Percentiles rank a stretch among this genome's conserved stretches.
Evolutionary conservation across 2,113 vertebrate genomes (phyloP).

Genomic region (Gymnobelideus leadbeateri): DNA sequence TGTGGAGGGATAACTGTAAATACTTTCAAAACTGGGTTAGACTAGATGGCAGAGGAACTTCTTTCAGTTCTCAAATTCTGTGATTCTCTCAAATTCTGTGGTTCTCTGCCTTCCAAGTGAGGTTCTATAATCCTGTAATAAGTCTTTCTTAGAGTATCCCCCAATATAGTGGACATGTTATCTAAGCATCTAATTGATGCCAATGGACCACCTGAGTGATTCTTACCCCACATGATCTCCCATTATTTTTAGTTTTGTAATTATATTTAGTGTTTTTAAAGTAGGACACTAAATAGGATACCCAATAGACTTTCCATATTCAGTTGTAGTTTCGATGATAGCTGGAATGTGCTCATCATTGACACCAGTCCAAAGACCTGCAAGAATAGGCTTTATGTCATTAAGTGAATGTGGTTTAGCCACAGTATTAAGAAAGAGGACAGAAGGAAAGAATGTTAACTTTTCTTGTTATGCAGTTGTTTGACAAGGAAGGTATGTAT

Average conservation of each 20-base stretch:
- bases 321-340: constrained; percentile 21
- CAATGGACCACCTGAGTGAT: neutral
- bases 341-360: constrained; percentile 13
- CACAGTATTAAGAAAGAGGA: constrained; percentile 16
- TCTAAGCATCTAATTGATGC: neutral
- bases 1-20: neutral
- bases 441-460: constrained; percentile 22
- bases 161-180: neutral
- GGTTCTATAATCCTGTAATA: neutral
- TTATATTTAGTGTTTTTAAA: neutral
- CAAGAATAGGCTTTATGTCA: constrained; percentile 8
- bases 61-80: neutral
- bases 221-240: neutral
- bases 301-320: neutral
- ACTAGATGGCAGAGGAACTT: neutral
- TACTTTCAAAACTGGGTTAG: neutral
- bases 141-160: neutral
- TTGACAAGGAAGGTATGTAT: constrained; percentile 23
- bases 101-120: neutral
- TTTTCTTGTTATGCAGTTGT: constrained; percentile 21
- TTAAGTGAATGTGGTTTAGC: neutral
- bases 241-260: neutral
- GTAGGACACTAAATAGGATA: neutral
- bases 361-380: neutral
- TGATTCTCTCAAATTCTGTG: neutral